Conservation (phyloP, 2,797 vertebrate genomes). For the Poeciliopsis gracilis region DNA sequence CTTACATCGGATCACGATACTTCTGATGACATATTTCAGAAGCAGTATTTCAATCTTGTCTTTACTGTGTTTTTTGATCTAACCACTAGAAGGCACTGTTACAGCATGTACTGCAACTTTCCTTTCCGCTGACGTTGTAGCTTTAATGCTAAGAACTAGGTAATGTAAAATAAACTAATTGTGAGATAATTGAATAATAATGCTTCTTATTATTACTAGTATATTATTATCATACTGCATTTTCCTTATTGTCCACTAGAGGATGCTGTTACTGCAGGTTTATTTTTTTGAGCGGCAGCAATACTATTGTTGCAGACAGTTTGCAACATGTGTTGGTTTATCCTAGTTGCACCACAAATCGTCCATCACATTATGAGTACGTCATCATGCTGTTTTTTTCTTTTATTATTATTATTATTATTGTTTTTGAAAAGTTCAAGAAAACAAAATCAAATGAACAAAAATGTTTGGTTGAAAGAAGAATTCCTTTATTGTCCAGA, state of each 20-base stretch:
- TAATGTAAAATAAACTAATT: background rate
- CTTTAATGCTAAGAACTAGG: background rate
- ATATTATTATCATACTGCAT: background rate
- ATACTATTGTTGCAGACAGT: background rate
- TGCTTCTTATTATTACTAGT: no score
- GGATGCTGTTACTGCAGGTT: background rate
- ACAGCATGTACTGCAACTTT: background rate
- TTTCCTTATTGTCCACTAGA: conserved; percentile 17
- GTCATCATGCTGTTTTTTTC: background rate
- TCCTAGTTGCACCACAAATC: background rate
- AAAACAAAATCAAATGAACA: background rate
- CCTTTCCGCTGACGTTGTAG: conserved; percentile 3
- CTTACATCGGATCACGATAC: no score
- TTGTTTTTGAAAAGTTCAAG: background rate
- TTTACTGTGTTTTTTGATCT: background rate
- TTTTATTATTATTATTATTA: background rate
- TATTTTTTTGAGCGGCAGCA: background rate
- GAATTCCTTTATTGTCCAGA: background rate
- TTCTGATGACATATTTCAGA: background rate
- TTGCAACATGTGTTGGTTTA: background rate
- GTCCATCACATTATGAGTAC: background rate
- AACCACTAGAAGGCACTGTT: conserved; percentile 39
- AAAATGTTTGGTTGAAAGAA: background rate
- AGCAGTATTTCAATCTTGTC: background rate
- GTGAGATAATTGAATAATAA: no score